Base-by-base conservation (phyloP, 2,888 invertebrate genomes). In the Drosophila peninsularis region DNA sequence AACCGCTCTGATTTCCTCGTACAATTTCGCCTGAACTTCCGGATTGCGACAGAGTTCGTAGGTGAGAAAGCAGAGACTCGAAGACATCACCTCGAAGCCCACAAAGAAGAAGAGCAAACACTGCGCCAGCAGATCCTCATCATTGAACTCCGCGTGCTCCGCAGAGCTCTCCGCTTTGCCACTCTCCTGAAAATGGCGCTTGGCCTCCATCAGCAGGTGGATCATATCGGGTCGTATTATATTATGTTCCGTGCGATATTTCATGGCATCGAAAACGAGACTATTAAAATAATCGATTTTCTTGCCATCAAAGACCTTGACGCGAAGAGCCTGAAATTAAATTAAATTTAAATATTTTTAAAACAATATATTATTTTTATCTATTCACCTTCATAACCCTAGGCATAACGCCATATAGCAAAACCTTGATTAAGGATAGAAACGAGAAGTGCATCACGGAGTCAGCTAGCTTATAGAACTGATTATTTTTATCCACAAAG, bases 41-140 rank as follows among this genome's bases (percentile, higher is more conserved):
- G 93, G 93, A 89, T 95, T 93, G 3, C 93, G 24, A 0, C 94
- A 94, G 24, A 95, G 82, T 83, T 95, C 95, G 60, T 94, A 92
- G 0, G 94, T 88, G 0, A 93, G 78, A 71, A 94, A 94, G 0
- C 93, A 88, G 88, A 94, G 91, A 0, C 91, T 62, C 0, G 73
- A 56, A 1, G 91, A 80, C 24, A 89, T 87, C 0, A 93, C 93
- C 17, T 94, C 94, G 21, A 94, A 94, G 0, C 94, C 94, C 36
- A 93, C 94, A 4, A 94, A 77, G 74, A 94, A 93, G 87, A 94
- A 94, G 0, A 94, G 41, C 0, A 94, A 76, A 36, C 93, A 93
- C 90, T 95, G 94, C 0, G 94, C 94, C 7, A 94, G 91, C 2
- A 95, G 89, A 67, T 94, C 94, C 3, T 93, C 92, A 53, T 94